Percentiles rank a stretch among this genome's conserved stretches.
phyloP scores from a whole-genome alignment of 2,888 invertebrate genomes.

The Yponomeuta evonymella region DNA sequence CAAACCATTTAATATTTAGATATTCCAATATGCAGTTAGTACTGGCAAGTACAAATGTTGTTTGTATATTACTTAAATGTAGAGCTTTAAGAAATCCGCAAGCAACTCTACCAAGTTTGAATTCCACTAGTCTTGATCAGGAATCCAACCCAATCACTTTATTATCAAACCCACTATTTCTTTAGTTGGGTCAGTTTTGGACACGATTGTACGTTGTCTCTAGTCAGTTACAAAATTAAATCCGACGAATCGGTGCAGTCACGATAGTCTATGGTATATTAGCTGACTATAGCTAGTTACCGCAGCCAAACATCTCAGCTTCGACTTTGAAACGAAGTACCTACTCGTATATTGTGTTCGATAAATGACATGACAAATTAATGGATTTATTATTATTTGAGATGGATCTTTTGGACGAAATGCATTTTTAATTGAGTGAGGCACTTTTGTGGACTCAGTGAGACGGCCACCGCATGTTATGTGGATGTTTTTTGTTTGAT shows the following conservation, averaged over 20 bases:
- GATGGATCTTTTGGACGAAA: slow-evolving; percentile 69
- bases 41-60: slow-evolving; percentile 35
- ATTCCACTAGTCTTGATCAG: neutral
- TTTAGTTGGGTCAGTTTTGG: neutral
- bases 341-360: slow-evolving; percentile 56
- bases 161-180: neutral
- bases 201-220: slow-evolving; percentile 24
- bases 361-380: slow-evolving; percentile 76
- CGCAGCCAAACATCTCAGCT: slow-evolving; percentile 16
- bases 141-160: neutral
- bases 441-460: slow-evolving; percentile 73
- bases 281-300: slow-evolving; percentile 2
- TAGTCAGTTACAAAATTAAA: slow-evolving; percentile 63
- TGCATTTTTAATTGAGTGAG: slow-evolving; percentile 76
- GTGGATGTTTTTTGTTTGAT: slow-evolving; percentile 70
- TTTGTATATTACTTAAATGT: neutral
- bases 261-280: slow-evolving; percentile 49
- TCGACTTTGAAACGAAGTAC: slow-evolving; percentile 61
- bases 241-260: slow-evolving; percentile 56
- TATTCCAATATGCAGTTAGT: slow-evolving; percentile 57
- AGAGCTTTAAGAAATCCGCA: neutral
- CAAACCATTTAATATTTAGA: slow-evolving; percentile 73
- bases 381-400: slow-evolving; percentile 74
- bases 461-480: slow-evolving; percentile 69
- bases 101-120: neutral